These are phyloP conservation scores for Drosophila sechellia DNA, from an alignment of 1,140 invertebrate genomes.

Conservation along the genomic window DNA sequence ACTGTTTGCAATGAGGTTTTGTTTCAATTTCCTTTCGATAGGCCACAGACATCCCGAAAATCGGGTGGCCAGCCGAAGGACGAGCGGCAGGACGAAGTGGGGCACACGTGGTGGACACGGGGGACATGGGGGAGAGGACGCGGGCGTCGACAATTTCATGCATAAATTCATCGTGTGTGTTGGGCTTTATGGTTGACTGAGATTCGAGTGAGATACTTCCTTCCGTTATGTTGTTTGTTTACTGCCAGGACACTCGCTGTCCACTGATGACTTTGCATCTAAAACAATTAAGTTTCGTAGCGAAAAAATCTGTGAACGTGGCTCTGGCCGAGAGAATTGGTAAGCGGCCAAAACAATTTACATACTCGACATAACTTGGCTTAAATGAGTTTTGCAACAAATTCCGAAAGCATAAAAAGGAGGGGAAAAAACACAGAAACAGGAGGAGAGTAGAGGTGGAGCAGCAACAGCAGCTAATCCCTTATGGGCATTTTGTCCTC, in stretches of 20 bases:
- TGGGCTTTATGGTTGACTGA: slow-evolving; percentile 71
- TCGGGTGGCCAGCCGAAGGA: slow-evolving; percentile 2
- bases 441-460: background rate
- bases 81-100: too few relatives aligned
- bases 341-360: slow-evolving; percentile 75
- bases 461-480: slow-evolving; percentile 74
- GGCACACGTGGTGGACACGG: background rate
- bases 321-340: slow-evolving; percentile 1
- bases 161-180: slow-evolving; percentile 74
- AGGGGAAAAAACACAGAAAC: background rate
- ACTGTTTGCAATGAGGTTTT: slow-evolving; percentile 79
- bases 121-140: slow-evolving; percentile 56
- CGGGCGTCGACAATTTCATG: slow-evolving; percentile 82
- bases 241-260: slow-evolving; percentile 16
- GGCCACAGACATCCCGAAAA: slow-evolving; percentile 73
- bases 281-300: slow-evolving; percentile 84
- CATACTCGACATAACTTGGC: slow-evolving; percentile 81
- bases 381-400: slow-evolving; percentile 84
- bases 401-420: slow-evolving; percentile 52
- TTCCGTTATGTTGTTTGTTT: slow-evolving; percentile 72
- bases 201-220: slow-evolving; percentile 82
- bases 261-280: slow-evolving; percentile 79
- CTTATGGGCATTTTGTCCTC: slow-evolving; percentile 82
- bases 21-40: slow-evolving; percentile 83
- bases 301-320: slow-evolving; percentile 40